A percentile compares a stretch with the other conserved stretches of the same genome.
These are phyloP conservation scores for Julus scandinavius DNA, from an alignment of 2,888 invertebrate genomes.

Conservation along the genomic window DNA sequence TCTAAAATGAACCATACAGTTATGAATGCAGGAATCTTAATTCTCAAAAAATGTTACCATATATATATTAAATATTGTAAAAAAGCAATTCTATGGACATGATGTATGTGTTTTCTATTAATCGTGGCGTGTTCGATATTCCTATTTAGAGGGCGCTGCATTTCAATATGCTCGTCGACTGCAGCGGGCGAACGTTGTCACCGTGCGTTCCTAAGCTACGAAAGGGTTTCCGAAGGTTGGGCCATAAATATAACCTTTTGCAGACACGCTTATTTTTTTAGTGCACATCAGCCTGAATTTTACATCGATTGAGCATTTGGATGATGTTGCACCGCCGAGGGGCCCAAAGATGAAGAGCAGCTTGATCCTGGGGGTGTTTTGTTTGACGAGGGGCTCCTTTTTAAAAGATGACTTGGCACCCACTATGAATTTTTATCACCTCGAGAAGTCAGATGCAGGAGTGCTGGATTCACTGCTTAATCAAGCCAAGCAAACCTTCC, in stretches of 20 bases:
- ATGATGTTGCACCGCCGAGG: neutral
- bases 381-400: conserved; percentile 1
- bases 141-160: neutral
- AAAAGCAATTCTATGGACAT: neutral
- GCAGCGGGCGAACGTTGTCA: neutral
- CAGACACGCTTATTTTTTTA: neutral
- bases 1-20: neutral
- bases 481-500: neutral
- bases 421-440: neutral
- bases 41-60: conserved; percentile 4
- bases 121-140: neutral
- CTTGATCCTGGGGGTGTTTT: neutral
- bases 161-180: neutral
- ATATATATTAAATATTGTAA: neutral
- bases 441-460: neutral
- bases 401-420: conserved; percentile 8
- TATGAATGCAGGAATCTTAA: neutral
- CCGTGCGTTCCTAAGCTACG: neutral
- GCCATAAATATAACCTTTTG: neutral
- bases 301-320: conserved; percentile 28
- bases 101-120: neutral
- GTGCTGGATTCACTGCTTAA: neutral
- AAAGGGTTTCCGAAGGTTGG: neutral
- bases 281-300: neutral
- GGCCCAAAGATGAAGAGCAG: neutral